phyloP scores from a whole-genome alignment of 2,797 vertebrate species.

The Siniperca obscura region DNA sequence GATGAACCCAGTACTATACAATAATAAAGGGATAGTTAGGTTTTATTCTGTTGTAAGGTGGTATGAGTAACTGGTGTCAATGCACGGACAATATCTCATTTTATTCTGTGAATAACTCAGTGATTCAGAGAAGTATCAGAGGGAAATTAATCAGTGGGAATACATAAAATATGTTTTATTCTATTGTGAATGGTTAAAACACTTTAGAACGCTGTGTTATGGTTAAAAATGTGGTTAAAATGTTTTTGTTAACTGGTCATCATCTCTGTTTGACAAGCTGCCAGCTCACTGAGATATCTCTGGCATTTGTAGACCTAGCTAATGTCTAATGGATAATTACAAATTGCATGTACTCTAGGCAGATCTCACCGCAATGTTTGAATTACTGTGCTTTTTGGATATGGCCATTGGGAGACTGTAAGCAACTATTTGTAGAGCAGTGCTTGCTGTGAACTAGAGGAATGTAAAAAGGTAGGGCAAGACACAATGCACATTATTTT shows the following conservation, averaged over 20 bases:
- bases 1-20: neutral
- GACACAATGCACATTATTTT: neutral
- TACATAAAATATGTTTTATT: neutral
- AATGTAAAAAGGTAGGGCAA: neutral
- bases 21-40: neutral
- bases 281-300: constrained; percentile 19
- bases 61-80: constrained; percentile 6
- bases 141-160: neutral
- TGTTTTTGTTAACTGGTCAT: constrained; percentile 10
- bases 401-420: neutral
- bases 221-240: constrained; percentile 27
- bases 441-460: neutral
- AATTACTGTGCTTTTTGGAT: constrained; percentile 35
- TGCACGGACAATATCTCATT: neutral
- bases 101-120: neutral
- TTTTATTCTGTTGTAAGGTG: constrained; percentile 3
- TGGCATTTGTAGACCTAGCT: constrained; percentile 30
- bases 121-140: constrained; percentile 8
- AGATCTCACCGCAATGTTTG: constrained; percentile 15
- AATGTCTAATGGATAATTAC: constrained; percentile 35
- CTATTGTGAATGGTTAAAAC: constrained; percentile 22
- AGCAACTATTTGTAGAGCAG: constrained; percentile 10
- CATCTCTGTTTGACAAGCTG: constrained; percentile 36
- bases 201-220: constrained; percentile 6
- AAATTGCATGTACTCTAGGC: constrained; percentile 33